Percentiles rank a stretch among this genome's conserved stretches.
Conservation (phyloP, 2,113 vertebrate species). For the Mystacornis crossleyi region DNA sequence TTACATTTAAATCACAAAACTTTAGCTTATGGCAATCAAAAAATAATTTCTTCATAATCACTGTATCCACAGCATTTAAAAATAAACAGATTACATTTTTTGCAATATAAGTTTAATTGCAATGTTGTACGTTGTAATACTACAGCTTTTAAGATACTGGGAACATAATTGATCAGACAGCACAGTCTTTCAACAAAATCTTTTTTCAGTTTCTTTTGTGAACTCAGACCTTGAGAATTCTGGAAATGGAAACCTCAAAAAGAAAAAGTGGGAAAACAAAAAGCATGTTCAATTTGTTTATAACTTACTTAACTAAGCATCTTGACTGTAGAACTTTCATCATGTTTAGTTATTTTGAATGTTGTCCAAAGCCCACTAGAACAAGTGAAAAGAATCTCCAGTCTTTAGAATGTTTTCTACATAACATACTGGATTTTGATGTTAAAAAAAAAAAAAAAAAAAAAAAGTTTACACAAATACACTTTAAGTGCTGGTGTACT, state of each 20-base stretch:
- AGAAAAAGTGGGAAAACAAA: background rate
- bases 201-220: background rate
- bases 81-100: background rate
- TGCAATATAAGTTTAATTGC: background rate
- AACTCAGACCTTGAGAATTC: background rate
- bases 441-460: too few species aligned
- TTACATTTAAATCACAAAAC: background rate
- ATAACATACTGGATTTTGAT: background rate
- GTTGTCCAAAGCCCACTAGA: background rate
- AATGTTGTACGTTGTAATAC: background rate
- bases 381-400: background rate
- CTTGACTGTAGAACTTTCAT: background rate
- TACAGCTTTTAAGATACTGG: background rate
- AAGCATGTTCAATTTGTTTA: fast-evolving
- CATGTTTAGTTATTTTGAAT: background rate
- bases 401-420: background rate
- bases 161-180: background rate
- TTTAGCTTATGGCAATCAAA: background rate
- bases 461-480: background rate
- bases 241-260: background rate
- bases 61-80: background rate
- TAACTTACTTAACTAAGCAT: background rate
- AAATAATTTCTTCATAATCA: background rate
- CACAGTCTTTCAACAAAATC: background rate
- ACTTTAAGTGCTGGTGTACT: background rate